Evolutionary conservation across 1,140 invertebrate genomes (phyloP), one percentile per base, ranked within the genome.

Genomic region (Meloidogyne chitwoodi): DNA sequence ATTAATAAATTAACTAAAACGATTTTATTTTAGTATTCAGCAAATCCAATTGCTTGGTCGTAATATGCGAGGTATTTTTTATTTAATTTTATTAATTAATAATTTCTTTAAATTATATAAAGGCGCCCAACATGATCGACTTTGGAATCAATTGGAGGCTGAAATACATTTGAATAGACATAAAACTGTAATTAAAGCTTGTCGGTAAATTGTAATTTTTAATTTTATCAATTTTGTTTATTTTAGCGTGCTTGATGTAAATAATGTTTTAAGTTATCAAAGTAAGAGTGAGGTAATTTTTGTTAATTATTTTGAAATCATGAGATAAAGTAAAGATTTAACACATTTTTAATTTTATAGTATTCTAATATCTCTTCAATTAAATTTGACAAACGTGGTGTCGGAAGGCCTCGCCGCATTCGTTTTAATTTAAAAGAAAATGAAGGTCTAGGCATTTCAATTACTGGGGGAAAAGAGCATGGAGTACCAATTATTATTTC

Each of bases 401-500:
- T 71, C 2, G 79, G 77, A 34, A 79, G 61, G 62, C 63, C 41
- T 22, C 44, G 80, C 22, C 26, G 19, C 0, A 79, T 81, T 4
- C 71, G 71, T 19, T 31, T 81, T 24, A 29, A 41, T 22, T 91
- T 92, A 83, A 90, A 90, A 68, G 89, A 90, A 48, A 91, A 92
- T 75, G 91, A 93, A 84, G 92, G 92, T 16, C 89, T 93, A 29
- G 92, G 92, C 44, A 93, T 93, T 85, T 93, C 92, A 38, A 92
- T 93, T 74, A 93, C 92, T 29, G 92, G 44, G 38, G 44, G 63
- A 27, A 90, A 92, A 78, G 93, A 94, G 85, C 92, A 94, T 88
- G 92, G 92, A 38, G 92, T 94, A 41, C 93, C 93, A 0, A 92
- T 94, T 76, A 87, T 94, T n/a, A 92, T 94, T 79, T 93, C 92